phyloP scores from a whole-genome alignment of 2,113 vertebrate species.

The Corydoras sp. region DNA sequence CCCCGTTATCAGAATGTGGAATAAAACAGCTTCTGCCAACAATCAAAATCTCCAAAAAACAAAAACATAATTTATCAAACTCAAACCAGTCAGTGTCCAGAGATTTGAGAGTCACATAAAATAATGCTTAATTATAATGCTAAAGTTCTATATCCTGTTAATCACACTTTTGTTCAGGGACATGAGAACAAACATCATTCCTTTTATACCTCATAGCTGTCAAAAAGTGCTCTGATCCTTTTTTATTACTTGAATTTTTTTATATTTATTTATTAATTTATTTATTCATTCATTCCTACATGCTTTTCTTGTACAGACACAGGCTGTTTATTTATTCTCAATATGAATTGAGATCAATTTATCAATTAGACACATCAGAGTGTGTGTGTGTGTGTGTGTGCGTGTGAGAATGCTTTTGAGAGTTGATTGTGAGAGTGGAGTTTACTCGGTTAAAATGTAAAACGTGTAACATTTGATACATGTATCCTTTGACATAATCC shows the following conservation, averaged over 20 bases:
- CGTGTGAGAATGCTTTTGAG: slow-evolving; percentile 5
- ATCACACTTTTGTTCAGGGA: no score
- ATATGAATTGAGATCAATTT: slow-evolving; percentile 45
- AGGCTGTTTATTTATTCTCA: slow-evolving; percentile 55
- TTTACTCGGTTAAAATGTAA: slow-evolving; percentile 38
- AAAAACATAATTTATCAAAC: no score
- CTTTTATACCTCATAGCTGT: slow-evolving; percentile 28
- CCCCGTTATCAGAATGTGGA: no score
- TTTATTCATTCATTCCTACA: neutral
- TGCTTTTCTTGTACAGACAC: slow-evolving; percentile 59
- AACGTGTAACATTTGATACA: slow-evolving; percentile 23
- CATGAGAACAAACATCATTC: slow-evolving; percentile 10
- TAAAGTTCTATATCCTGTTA: no score
- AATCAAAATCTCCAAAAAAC: no score
- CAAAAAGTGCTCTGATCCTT: slow-evolving; percentile 30
- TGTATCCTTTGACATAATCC: slow-evolving; percentile 30
- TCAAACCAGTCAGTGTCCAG: no score
- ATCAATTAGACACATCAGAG: slow-evolving; percentile 30
- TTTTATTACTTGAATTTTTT: slow-evolving; percentile 29
- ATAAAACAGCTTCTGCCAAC: no score
- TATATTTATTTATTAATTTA: slow-evolving; percentile 1
- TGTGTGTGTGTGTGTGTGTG: slow-evolving; percentile 27
- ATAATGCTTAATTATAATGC: no score
- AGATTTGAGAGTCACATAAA: no score
- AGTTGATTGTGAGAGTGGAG: slow-evolving; percentile 23